Conservation (phyloP, 2,797 vertebrate species). For the Threskiornis aethiopicus region DNA sequence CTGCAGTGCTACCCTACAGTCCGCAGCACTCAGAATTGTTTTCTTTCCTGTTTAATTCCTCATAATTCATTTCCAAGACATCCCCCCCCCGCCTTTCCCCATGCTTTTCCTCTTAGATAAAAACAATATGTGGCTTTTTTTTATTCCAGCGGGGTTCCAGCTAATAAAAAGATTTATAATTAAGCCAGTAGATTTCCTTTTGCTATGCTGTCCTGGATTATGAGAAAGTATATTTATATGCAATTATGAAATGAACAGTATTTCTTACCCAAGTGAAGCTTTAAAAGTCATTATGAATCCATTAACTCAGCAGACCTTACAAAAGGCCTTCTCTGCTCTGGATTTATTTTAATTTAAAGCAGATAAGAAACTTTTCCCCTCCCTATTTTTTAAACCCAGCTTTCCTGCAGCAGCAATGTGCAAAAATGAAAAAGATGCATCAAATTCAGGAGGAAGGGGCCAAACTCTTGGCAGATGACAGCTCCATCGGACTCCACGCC, state of each 20-base stretch:
- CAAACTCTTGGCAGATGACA: neutral
- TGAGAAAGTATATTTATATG: conserved; percentile 83
- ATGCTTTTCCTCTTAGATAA: conserved; percentile 48
- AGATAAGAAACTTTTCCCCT: conserved; percentile 57
- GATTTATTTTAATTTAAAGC: conserved; percentile 81
- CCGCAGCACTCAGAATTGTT: neutral
- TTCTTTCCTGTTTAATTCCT: conserved; percentile 30
- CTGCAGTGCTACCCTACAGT: neutral
- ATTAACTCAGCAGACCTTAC: conserved; percentile 86
- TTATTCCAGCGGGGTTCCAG: conserved; percentile 72
- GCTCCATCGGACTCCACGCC: rapidly evolving
- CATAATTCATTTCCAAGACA: conserved; percentile 27
- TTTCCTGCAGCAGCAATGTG: neutral
- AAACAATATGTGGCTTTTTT: conserved; percentile 69
- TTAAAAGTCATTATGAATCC: conserved; percentile 85
- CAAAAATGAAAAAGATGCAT: neutral
- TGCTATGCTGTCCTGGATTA: conserved; percentile 77
- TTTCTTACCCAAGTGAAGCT: conserved; percentile 82
- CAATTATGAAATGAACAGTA: conserved; percentile 84
- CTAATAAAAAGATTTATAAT: conserved; percentile 84
- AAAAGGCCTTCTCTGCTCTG: conserved; percentile 76
- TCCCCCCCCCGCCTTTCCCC: neutral
- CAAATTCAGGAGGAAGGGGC: neutral
- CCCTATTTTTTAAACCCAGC: neutral
- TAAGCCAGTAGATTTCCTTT: conserved; percentile 79